Base-by-base conservation (phyloP, 2,888 invertebrate genomes). In the Chrysomela aeneicollis region DNA sequence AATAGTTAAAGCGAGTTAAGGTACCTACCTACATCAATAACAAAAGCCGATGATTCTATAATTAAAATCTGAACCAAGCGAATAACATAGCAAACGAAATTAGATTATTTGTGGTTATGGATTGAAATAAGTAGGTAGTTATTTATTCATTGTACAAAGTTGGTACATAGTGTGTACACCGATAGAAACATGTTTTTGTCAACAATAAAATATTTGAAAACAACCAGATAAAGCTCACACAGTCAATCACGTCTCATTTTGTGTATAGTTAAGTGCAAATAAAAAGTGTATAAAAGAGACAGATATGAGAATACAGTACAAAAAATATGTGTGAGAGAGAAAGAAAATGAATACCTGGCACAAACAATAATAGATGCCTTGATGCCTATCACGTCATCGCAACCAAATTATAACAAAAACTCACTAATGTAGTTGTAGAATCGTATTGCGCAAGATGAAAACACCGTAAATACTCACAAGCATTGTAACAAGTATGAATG, bases 391-490 rank as follows among this genome's bases (percentile, higher is more conserved):
- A 63, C 58, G 26, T 26, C 26, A 26, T 63, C 54, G 49, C 22
- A 58, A 55, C 59, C 62, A 62, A 64, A 61, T 64, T 54, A 54
- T 53, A 61, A 59, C 57, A 52, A 57, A 64, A 68, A 64, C 42
- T 60, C 59, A 68, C 50, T 37, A 59, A 50, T 46, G 22, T 49
- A 49, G 22, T 53, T 32, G 53, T 54, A n/a, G 12, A 57, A 15
- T 55, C 59, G 53, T 52, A 66, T 66, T 67, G 66, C 67, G 66
- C 66, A 70, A 64, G 53, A 58, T 61, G 61, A 66, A 70, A 67
- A 67, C 63, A 65, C 64, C 60, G 62, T 63, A 62, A 68, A 72
- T 75, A 76, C 76, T 74, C 74, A 76, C 76, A 74, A 75, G 74
- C 74, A 74, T 76, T 71, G 73, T 73, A 42, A 42, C 68, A 71